Base-by-base conservation (phyloP, 2,888 invertebrate genomes). In the Drosophila formosana region DNA sequence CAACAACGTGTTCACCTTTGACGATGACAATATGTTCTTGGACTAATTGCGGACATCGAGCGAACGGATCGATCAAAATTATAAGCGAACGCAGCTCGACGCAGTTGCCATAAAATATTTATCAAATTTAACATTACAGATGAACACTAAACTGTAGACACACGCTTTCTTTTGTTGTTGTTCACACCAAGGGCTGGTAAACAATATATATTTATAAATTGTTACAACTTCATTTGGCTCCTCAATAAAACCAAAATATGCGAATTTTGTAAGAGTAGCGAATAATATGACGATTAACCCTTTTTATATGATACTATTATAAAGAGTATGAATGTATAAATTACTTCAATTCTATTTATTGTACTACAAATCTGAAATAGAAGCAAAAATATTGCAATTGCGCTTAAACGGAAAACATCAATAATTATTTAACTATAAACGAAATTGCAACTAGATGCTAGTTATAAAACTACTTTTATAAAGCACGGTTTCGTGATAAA, bases 21-120 rank as follows among this genome's bases (percentile, higher is more conserved):
- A 92, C 52, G 92, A 92, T 70, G 91, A 91, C 71, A 91, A 91
- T 81, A 90, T 92, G 76, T 91, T 91, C 76, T 90, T 91, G 84
- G 90, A 91, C 78, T 91, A 91, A 78, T 81, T 75, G 37, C 4
- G 37, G n/a, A 37, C 75, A 45, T 34, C n/a, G 11, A 2, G 13
- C n/a, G 23, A 23, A 13, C 30, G 8, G 41, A 52, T 52, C 30
- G 61, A 47, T n/a, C 89, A 74, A 87, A 80, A 87, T 87, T 87
- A 63, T 37, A 66, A 55, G 65, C 68, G 65, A 18, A 57, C 49
- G 50, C 58, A 18, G 18, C 77, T 73, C 65, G 23, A 65, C 64
- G 67, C 45, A 72, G 60, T 78, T 79, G 74, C 63, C 63, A 30
- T 5, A 66, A 68, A 30, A 63, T 56, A 75, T 88, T 72, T 66